A percentile compares a stretch with the other conserved stretches of the same genome.
phyloP scores from a whole-genome alignment of 92 coral and sea anemone species.

The Anthopleura xanthogrammica region DNA sequence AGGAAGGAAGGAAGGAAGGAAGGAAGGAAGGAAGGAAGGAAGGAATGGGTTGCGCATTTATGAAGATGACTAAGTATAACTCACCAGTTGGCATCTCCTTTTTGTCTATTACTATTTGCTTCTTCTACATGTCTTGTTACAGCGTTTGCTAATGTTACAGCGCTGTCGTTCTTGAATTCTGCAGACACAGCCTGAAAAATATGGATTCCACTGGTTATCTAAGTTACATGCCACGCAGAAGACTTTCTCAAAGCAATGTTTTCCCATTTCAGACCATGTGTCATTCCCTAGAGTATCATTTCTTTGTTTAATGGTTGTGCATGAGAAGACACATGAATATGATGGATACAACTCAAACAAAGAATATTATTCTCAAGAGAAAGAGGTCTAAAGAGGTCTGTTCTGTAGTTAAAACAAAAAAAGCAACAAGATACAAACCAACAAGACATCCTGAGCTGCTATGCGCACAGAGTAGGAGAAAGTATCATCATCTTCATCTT shows the following conservation, averaged over 20 bases:
- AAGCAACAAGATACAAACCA: conserved; percentile 46
- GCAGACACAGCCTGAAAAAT: conserved; percentile 77
- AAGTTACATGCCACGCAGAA: neutral
- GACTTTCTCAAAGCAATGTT: neutral
- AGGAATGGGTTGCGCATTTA: neutral
- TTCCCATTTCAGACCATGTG: too few relatives aligned
- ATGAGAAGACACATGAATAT: too few relatives aligned
- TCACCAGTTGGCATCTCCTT: conserved; percentile 81
- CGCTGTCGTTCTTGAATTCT: conserved; percentile 77
- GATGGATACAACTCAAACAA: too few relatives aligned
- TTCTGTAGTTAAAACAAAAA: neutral
- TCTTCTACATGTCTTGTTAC: conserved; percentile 78
- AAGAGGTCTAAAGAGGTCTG: neutral
- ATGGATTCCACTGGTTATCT: neutral
- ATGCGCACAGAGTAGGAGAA: conserved; percentile 97
- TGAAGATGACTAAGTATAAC: neutral
- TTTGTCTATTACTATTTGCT: conserved; percentile 54
- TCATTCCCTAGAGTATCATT: too few relatives aligned
- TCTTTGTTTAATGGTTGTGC: too few relatives aligned
- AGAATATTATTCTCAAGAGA: too few relatives aligned
- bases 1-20: too few relatives aligned
- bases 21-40: too few relatives aligned
- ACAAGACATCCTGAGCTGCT: conserved; percentile 94
- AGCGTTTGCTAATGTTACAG: conserved; percentile 75
- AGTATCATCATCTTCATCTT: conserved; percentile 99